A percentile compares a stretch with the other conserved stretches of the same genome.
These are phyloP conservation scores for Cinara cedri DNA, from an alignment of 2,888 invertebrate species.

Conservation along the genomic window DNA sequence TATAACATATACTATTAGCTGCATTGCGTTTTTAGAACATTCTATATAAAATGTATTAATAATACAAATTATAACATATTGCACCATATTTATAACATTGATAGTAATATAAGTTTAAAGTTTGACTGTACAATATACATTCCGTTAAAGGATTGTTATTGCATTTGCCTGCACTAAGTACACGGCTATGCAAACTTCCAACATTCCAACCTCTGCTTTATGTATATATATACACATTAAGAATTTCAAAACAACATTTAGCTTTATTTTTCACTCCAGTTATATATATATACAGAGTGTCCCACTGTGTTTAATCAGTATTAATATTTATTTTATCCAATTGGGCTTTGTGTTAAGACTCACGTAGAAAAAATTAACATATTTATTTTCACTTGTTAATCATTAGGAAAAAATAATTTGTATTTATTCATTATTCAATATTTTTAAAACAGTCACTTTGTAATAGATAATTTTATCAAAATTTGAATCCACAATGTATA, in stretches of 20 bases:
- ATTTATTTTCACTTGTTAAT: too few relatives aligned
- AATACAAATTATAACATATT: not conserved
- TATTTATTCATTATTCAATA: too few relatives aligned
- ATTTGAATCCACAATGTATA: too few relatives aligned
- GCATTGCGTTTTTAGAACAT: constrained; percentile 8
- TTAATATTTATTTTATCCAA: too few relatives aligned
- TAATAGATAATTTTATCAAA: too few relatives aligned
- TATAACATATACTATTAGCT: not conserved
- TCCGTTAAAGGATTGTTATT: constrained; percentile 19
- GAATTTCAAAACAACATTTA: constrained; percentile 20
- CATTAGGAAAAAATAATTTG: too few relatives aligned
- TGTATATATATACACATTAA: not conserved
- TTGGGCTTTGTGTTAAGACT: too few relatives aligned
- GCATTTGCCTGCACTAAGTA: not conserved
- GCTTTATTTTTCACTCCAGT: not conserved
- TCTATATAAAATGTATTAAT: not conserved
- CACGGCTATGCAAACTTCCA: not conserved
- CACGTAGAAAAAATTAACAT: too few relatives aligned
- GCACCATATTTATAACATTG: constrained; percentile 27
- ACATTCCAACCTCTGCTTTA: constrained; percentile 10
- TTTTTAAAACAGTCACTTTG: too few relatives aligned
- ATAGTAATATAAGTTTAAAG: constrained; percentile 5
- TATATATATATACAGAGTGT: too few relatives aligned
- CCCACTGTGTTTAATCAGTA: too few relatives aligned
- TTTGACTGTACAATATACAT: too few relatives aligned